Conservation (phyloP, 2,113 vertebrate species). For the Axis porcinus region DNA sequence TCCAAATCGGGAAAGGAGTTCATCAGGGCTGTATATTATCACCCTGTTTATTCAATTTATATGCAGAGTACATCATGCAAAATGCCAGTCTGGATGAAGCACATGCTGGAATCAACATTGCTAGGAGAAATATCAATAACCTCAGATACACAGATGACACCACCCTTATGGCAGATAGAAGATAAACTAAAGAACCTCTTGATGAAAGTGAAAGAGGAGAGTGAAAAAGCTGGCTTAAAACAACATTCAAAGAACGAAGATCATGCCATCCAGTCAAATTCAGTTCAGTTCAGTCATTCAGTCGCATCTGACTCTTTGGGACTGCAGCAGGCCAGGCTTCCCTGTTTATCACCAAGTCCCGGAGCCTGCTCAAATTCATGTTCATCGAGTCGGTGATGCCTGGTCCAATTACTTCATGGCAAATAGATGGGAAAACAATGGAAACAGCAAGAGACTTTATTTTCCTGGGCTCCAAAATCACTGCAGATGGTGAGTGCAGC, state of each 20-base stretch:
- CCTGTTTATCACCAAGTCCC: background rate
- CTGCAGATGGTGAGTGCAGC: background rate
- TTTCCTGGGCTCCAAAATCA: background rate
- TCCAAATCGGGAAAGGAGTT: background rate
- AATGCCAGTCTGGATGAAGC: background rate
- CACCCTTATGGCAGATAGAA: background rate
- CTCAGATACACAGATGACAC: background rate
- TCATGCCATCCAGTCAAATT: background rate
- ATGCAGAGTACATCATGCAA: background rate
- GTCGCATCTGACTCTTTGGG: background rate
- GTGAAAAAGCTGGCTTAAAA: background rate
- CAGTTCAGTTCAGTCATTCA: background rate
- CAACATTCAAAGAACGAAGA: background rate
- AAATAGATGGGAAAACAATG: background rate
- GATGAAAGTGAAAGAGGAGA: background rate
- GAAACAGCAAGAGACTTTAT: background rate
- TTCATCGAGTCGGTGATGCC: background rate
- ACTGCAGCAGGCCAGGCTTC: background rate
- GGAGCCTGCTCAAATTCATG: background rate
- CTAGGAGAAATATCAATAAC: background rate
- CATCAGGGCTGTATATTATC: background rate
- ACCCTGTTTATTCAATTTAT: background rate
- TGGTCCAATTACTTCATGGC: background rate
- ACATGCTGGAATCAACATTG: background rate
- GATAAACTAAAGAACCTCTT: background rate